phyloP scores from a whole-genome alignment of 2,888 invertebrate species.

The Hypercompe scribonia region DNA sequence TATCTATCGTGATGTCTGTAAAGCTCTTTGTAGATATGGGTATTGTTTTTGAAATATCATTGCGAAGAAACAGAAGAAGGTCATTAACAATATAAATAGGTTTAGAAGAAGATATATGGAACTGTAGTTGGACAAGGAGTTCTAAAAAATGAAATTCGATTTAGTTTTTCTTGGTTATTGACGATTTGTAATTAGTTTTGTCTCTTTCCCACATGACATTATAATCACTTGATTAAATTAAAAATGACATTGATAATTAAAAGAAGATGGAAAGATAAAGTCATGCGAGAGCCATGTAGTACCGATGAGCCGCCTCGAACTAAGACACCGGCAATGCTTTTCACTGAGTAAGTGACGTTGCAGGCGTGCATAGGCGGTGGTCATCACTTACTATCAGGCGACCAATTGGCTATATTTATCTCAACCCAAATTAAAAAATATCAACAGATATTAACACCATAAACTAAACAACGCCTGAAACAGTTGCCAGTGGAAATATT shows the following conservation, averaged over 20 bases:
- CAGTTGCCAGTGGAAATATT: slow-evolving; percentile 16
- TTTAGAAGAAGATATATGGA: neutral
- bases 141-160: neutral
- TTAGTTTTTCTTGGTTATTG: too few relatives aligned
- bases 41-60: neutral
- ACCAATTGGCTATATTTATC: neutral
- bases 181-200: too few relatives aligned
- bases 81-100: neutral
- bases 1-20: neutral
- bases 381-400: too few relatives aligned
- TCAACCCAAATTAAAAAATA: neutral
- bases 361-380: neutral
- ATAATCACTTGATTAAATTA: too few relatives aligned
- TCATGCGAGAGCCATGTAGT: too few relatives aligned
- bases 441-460: slow-evolving; percentile 11
- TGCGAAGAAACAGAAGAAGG: neutral
- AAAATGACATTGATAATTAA: too few relatives aligned
- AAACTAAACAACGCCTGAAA: slow-evolving; percentile 3
- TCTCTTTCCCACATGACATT: too few relatives aligned
- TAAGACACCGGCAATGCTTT: too few relatives aligned
- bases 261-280: too few relatives aligned
- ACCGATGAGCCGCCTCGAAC: too few relatives aligned
- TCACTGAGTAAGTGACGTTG: neutral
- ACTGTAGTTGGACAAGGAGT: neutral
- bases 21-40: neutral